Evolutionary conservation across 2,113 vertebrate species (phyloP).

Genomic region (Bungarus multicinctus): DNA sequence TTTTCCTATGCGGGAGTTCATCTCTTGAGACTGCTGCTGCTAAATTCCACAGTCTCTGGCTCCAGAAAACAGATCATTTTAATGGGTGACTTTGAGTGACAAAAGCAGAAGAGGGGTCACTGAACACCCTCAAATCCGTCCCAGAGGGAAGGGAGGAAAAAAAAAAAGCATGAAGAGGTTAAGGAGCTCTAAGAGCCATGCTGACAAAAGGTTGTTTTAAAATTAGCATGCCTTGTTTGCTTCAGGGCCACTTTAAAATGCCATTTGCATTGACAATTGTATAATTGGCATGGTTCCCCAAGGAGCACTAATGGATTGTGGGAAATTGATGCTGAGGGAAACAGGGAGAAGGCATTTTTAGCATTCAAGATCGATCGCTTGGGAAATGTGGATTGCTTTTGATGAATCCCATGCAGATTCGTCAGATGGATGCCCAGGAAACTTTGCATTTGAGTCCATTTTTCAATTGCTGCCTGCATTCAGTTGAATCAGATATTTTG

Average conservation of each 20-base stretch:
- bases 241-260: constrained; percentile 68
- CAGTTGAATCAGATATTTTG: constrained; percentile 49
- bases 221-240: constrained; percentile 63
- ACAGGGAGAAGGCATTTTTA: constrained; percentile 42
- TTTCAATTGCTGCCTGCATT: constrained; percentile 52
- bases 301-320: constrained; percentile 59
- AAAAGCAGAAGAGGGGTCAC: constrained; percentile 48
- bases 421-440: constrained; percentile 33
- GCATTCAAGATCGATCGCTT: constrained; percentile 45
- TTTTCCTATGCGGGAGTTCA: constrained; percentile 31
- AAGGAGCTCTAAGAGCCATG: constrained; percentile 46
- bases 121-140: constrained; percentile 23
- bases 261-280: constrained; percentile 66
- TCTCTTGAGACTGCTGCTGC: constrained; percentile 51
- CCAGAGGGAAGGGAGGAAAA: constrained; percentile 40
- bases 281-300: constrained; percentile 69
- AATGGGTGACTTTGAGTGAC: constrained; percentile 62
- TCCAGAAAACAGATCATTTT: constrained; percentile 57
- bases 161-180: constrained; percentile 39
- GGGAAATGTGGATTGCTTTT: constrained; percentile 42
- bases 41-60: constrained; percentile 46
- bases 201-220: constrained; percentile 37
- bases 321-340: constrained; percentile 57
- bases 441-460: constrained; percentile 35
- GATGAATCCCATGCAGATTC: constrained; percentile 47